Base-by-base conservation (phyloP, 2,888 invertebrate genomes). In the Acrobasis repandana region DNA sequence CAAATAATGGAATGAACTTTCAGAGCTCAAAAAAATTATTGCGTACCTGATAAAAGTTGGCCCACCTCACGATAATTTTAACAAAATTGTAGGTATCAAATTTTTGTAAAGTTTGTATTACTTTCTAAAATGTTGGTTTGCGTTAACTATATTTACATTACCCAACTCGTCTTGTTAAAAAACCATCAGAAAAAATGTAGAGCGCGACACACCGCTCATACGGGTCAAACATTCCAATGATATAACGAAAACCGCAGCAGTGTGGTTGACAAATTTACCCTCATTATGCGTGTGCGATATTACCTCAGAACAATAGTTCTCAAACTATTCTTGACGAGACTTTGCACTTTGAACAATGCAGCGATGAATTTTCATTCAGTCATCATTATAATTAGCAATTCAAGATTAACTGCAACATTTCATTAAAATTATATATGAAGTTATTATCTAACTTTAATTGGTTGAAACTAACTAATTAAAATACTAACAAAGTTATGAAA, bases 171-270 rank as follows among this genome's bases (percentile, higher is more conserved):
- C 54, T 54, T 38, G 9, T 54, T 36, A 54, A 54, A 20, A 54
- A 18, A 20, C 18, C 38, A 54, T 52, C 52, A 52, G 52, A 54
- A 38, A 54, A 54, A 50, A 54, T 36, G 54, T 54, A 54, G 54
- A 54, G 18, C 54, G 54, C 38, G 38, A 54, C 38, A 20, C 18
- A 6, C 38, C 9, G 38, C 18, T 43, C 38, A 54, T 54, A 54
- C 54, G 16, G 54, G 54, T 38, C 43, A 38, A 38, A 38, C n/a
- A 33, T 33, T 14, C 34, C 36, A 38, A 20, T 54, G 54, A 54
- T 54, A 54, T 54, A 54, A 54, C 34, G 54, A 16, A 54, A 54
- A 18, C 67, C 66, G 56, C 64, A 70, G 63, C 64, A 65, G 65
- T 65, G 54, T 65, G 67, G 66, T 69, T 64, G 38, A 56, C 15